Conservation (phyloP, 2,113 vertebrate genomes). For the Notothenia coriiceps region DNA sequence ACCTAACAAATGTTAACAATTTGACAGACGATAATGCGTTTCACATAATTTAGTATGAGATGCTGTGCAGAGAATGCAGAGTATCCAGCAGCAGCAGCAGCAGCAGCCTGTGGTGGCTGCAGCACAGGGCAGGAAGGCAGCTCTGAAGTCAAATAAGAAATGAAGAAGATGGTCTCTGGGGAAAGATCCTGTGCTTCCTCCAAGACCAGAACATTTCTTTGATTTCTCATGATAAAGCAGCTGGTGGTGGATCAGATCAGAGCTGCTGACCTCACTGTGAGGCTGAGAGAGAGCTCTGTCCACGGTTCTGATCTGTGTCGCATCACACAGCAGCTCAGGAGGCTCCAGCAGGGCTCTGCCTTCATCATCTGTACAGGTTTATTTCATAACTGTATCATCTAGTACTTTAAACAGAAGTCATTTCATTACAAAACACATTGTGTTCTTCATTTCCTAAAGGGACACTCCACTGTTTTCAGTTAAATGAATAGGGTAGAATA, state of each 20-base stretch:
- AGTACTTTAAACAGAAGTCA: not conserved
- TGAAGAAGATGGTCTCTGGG: slow-evolving; percentile 23
- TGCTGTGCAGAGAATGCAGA: not conserved
- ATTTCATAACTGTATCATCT: not conserved
- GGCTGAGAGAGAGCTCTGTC: slow-evolving; percentile 64
- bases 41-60: not conserved
- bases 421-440: not conserved
- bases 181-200: slow-evolving; percentile 38
- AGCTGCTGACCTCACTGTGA: slow-evolving; percentile 38
- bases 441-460: not conserved
- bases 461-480: not conserved
- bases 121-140: slow-evolving; percentile 32
- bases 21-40: too few species aligned
- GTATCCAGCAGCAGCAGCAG: not conserved
- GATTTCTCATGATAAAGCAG: slow-evolving; percentile 42
- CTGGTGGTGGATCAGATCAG: slow-evolving; percentile 49
- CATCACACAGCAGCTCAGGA: not conserved
- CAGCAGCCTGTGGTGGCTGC: slow-evolving; percentile 4
- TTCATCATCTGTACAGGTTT: not conserved
- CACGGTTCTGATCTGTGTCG: slow-evolving; percentile 74
- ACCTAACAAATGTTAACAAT: not conserved
- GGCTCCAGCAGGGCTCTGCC: not conserved
- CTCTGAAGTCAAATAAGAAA: not conserved
- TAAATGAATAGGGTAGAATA: too few species aligned
- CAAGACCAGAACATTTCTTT: slow-evolving; percentile 38